Conservation (phyloP, 2,888 invertebrate species). For the Drosophila mulleri region DNA sequence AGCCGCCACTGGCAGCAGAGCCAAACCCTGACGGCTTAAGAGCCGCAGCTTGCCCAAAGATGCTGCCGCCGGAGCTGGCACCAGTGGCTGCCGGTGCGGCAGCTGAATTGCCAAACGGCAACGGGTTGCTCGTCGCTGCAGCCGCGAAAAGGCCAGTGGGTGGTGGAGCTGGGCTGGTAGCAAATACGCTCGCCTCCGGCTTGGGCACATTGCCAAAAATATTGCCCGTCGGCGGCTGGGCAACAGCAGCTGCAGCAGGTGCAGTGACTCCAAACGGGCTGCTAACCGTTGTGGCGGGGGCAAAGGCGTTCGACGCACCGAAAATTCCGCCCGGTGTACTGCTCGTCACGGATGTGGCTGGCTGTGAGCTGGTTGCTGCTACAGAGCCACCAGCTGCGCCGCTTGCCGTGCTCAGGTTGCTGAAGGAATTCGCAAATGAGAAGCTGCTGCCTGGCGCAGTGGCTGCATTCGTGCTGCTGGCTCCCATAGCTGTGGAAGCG, state of each 20-base stretch:
- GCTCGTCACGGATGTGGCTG: slow-evolving; percentile 15
- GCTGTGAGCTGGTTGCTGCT: slow-evolving; percentile 30
- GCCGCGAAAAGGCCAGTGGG: slow-evolving; percentile 72
- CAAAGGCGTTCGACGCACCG: slow-evolving; percentile 32
- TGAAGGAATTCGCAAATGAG: slow-evolving; percentile 67
- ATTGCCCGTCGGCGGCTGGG: slow-evolving; percentile 47
- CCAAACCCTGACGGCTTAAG: slow-evolving; percentile 44
- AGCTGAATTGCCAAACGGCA: slow-evolving; percentile 56
- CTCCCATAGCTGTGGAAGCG: slow-evolving; percentile 1
- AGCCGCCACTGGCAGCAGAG: slow-evolving; percentile 24
- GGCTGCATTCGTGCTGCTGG: slow-evolving; percentile 11
- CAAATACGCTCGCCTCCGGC: slow-evolving; percentile 80
- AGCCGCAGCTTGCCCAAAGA: slow-evolving; percentile 65
- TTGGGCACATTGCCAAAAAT: slow-evolving; percentile 82
- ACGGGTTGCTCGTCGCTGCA: slow-evolving; percentile 53
- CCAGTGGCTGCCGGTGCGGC: slow-evolving; percentile 20
- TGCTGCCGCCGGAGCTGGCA: slow-evolving; percentile 53
- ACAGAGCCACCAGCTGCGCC: slow-evolving; percentile 32
- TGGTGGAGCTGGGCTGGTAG: slow-evolving; percentile 43
- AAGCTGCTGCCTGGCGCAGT: slow-evolving; percentile 51
- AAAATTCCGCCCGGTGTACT: slow-evolving; percentile 37
- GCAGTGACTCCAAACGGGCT: slow-evolving; percentile 28
- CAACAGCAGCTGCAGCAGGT: slow-evolving; percentile 7
- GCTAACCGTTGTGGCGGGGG: slow-evolving; percentile 13
- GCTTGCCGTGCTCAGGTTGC: slow-evolving; percentile 43